phyloP scores from a whole-genome alignment of 2,113 vertebrate genomes.

The Macroglossus sobrinus region DNA sequence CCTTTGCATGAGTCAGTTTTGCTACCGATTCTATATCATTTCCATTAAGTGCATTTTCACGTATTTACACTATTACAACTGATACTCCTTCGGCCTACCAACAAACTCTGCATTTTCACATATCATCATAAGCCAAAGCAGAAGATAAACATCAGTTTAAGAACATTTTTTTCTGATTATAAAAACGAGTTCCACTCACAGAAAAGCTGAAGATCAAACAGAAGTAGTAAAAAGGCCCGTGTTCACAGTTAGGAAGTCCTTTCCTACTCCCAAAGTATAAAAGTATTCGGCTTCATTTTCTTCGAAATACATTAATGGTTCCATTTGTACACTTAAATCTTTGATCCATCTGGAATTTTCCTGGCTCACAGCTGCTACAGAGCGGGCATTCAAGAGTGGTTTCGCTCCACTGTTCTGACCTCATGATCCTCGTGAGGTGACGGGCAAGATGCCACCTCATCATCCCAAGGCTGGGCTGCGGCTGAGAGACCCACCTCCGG shows the following conservation, averaged over 20 bases:
- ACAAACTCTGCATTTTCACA: background rate
- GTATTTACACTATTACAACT: constrained; percentile 25
- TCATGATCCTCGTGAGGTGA: background rate
- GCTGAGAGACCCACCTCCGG: background rate
- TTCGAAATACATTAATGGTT: background rate
- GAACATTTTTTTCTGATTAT: background rate
- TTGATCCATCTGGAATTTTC: background rate
- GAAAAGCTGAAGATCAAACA: background rate
- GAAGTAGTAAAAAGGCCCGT: background rate
- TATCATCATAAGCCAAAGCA: background rate
- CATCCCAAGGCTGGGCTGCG: background rate
- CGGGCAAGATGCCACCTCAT: background rate
- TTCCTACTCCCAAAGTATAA: background rate
- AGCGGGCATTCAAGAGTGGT: background rate
- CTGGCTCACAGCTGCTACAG: background rate
- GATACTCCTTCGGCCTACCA: constrained; percentile 18
- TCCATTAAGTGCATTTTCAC: constrained; percentile 34
- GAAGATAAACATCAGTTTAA: background rate
- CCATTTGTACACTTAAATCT: background rate
- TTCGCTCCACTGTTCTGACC: background rate
- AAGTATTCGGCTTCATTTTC: background rate
- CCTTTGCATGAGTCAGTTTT: background rate
- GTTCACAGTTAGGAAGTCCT: background rate
- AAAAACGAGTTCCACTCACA: background rate
- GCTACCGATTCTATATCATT: background rate